Evolutionary conservation across 1,140 invertebrate species (phyloP), one percentile per base, ranked within the genome.

Genomic region (Drosophila pachea): DNA sequence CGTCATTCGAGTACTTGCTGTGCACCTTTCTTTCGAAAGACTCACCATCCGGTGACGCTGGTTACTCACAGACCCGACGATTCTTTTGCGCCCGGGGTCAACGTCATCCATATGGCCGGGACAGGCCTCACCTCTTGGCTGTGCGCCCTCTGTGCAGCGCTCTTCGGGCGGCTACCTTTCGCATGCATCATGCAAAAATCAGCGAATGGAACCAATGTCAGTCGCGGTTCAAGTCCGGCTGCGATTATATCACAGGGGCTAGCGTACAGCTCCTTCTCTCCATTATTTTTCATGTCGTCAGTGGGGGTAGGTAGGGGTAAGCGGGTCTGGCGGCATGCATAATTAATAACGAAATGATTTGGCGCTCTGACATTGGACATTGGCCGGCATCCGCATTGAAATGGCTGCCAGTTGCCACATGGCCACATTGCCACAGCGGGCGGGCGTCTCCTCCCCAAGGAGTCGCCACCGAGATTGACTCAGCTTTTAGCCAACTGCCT

Each of bases 161-260:
- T n/a, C 49, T 35, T 22, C 55, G 33, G 58, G 65, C 49, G 56
- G 45, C 61, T 65, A 73, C 59, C 59, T 67, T 59, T 75, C 22
- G 69, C 70, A 68, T 68, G 65, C 73, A 75, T 75, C 73, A 75
- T 75, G 65, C 73, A 64, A 73, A 50, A 76, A 68, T 68, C 74
- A 76, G 61, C 71, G 66, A 76, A 67, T 64, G 74, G 74, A 76
- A 76, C 74, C 74, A 76, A 76, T 76, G 74, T 76, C 74, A 74
- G 71, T 69, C 65, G 59, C 63, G 62, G 62, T 71, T 62, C 73
- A 74, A 72, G 68, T 74, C 68, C 70, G 70, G 36, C 52, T 58
- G 65, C 60, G 70, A 76, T 75, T 76, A 76, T 76, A 76, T 76
- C 74, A 76, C 42, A 59, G 36, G 36, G 60, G 66, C 53, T 59